These are phyloP conservation scores for Pangasius macronema DNA, from an alignment of 2,797 vertebrate genomes.

Conservation along the genomic window DNA sequence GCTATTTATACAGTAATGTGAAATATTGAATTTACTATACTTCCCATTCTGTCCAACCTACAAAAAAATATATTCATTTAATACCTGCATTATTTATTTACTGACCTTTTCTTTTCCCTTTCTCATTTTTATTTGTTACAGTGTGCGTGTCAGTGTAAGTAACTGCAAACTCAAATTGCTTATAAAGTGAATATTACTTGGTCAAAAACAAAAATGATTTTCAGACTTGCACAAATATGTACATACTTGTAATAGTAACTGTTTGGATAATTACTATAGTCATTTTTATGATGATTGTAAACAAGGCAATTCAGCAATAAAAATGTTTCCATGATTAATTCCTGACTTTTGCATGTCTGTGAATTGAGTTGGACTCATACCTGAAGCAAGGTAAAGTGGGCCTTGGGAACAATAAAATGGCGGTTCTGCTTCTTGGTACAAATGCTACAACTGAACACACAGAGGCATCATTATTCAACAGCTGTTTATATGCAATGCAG, in stretches of 20 bases:
- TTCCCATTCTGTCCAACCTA: background rate
- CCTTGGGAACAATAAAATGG: conserved; percentile 92
- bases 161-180: background rate
- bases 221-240: background rate
- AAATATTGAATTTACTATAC: background rate
- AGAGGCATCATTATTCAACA: conserved; percentile 15
- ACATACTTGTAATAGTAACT: background rate
- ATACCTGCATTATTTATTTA: background rate
- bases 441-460: conserved; percentile 86
- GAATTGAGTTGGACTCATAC: conserved; percentile 65
- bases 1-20: background rate
- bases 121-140: background rate
- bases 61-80: background rate
- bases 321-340: background rate
- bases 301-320: background rate
- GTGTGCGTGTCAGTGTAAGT: background rate
- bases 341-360: background rate
- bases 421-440: conserved; percentile 95
- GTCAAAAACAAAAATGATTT: background rate
- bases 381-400: conserved; percentile 86
- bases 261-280: background rate
- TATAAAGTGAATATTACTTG: background rate
- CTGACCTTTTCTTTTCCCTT: background rate
- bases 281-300: background rate
- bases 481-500: background rate